Conservation (phyloP, 2,113 vertebrate species). For the Ictidomys tridecemlineatus region DNA sequence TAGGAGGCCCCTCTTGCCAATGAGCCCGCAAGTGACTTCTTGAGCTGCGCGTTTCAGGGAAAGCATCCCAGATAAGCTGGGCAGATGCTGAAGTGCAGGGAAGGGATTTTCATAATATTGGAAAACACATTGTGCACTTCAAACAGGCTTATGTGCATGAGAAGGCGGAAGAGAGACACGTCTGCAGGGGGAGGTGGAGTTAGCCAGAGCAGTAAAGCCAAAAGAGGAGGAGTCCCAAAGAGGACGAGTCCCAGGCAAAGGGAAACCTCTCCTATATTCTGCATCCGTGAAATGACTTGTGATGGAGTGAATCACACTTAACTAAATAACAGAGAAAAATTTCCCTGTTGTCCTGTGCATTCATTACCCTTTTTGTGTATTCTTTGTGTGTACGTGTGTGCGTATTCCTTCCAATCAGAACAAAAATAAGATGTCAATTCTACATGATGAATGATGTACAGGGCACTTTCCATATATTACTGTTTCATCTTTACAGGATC, state of each 20-base stretch:
- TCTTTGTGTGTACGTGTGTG: background rate
- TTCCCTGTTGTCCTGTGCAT: background rate
- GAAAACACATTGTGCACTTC: background rate
- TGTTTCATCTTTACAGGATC: background rate
- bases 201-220: background rate
- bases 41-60: background rate
- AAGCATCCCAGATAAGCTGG: background rate
- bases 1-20: background rate
- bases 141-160: background rate
- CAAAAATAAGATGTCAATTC: background rate
- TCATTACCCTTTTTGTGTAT: background rate
- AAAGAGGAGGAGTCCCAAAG: too few species aligned
- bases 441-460: background rate
- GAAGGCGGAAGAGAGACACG: background rate
- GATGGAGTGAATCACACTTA: background rate
- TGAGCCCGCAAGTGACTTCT: background rate
- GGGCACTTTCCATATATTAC: background rate
- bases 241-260: background rate
- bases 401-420: background rate
- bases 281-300: background rate
- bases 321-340: background rate
- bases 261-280: background rate
- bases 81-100: conserved; percentile 8
- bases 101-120: background rate
- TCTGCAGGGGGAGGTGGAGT: background rate